Evolutionary conservation across 2,888 invertebrate species (phyloP).

Genomic region (Eugnorisma glareosa): DNA sequence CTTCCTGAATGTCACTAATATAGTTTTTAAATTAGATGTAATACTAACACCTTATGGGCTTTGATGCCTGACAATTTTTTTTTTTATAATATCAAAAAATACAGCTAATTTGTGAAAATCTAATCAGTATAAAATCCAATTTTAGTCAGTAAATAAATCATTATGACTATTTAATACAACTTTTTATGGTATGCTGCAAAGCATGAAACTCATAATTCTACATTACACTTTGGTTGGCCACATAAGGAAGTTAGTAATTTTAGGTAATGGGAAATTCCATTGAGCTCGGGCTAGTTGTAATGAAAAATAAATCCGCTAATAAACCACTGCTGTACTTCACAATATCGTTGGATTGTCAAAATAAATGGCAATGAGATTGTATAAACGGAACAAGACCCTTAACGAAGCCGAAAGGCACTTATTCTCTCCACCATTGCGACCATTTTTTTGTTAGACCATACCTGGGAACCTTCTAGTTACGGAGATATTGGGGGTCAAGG

Average conservation of each 20-base stretch:
- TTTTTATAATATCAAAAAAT: background rate
- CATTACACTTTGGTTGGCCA: background rate
- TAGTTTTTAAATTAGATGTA: too few relatives aligned
- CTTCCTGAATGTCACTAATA: too few relatives aligned
- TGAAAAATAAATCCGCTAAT: background rate
- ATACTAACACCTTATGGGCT: too few relatives aligned
- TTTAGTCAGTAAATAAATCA: background rate
- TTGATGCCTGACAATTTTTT: too few relatives aligned
- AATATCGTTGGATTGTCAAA: background rate
- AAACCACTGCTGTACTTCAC: background rate
- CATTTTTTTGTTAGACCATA: too few relatives aligned
- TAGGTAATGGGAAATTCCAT: background rate
- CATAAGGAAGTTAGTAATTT: background rate
- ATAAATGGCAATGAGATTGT: background rate
- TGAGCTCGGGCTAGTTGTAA: background rate
- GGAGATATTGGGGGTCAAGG: too few relatives aligned
- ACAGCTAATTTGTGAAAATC: background rate
- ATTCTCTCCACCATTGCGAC: too few relatives aligned
- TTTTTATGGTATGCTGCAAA: background rate
- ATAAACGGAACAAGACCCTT: too few relatives aligned
- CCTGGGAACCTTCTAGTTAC: too few relatives aligned
- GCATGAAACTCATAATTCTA: background rate
- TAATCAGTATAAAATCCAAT: background rate
- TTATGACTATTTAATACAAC: background rate
- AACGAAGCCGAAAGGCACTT: too few relatives aligned